phyloP scores from a whole-genome alignment of 1,140 invertebrate species.

The Zaprionus ghesquierei region DNA sequence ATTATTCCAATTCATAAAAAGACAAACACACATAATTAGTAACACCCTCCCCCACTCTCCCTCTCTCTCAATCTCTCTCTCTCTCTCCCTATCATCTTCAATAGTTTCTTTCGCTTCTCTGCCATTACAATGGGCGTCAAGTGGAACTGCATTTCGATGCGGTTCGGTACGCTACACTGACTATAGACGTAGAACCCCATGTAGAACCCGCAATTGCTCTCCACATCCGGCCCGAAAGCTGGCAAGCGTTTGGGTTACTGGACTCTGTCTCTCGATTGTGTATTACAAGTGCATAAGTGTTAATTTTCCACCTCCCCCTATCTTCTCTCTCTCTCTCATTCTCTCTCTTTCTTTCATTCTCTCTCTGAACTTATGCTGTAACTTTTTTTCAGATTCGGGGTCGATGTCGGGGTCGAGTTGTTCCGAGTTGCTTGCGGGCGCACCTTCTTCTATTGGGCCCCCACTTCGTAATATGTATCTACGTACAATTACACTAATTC shows the following conservation, averaged over 20 bases:
- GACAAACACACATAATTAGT: not conserved
- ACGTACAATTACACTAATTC: constrained; percentile 20
- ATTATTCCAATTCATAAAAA: constrained; percentile 5
- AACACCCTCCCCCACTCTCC: not conserved
- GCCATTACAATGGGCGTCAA: constrained; percentile 26
- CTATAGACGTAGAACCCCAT: constrained; percentile 4
- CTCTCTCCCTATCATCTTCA: not conserved
- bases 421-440: constrained; percentile 1
- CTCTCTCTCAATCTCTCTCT: no score
- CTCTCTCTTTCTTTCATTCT: not conserved
- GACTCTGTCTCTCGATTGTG: constrained; percentile 3
- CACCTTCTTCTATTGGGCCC: constrained; percentile 1
- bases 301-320: constrained; percentile 15
- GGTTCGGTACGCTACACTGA: constrained; percentile 34
- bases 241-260: not conserved
- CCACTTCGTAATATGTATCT: constrained; percentile 17
- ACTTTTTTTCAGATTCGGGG: constrained; percentile 39
- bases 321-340: not conserved
- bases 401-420: constrained; percentile 12
- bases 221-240: not conserved
- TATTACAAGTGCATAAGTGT: constrained; percentile 30
- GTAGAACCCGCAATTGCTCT: not conserved
- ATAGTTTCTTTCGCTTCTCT: no score
- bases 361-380: constrained; percentile 10
- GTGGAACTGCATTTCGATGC: constrained; percentile 24